Base-by-base conservation (phyloP, 2,113 vertebrate genomes). In the Craseonycteris thonglongyai region DNA sequence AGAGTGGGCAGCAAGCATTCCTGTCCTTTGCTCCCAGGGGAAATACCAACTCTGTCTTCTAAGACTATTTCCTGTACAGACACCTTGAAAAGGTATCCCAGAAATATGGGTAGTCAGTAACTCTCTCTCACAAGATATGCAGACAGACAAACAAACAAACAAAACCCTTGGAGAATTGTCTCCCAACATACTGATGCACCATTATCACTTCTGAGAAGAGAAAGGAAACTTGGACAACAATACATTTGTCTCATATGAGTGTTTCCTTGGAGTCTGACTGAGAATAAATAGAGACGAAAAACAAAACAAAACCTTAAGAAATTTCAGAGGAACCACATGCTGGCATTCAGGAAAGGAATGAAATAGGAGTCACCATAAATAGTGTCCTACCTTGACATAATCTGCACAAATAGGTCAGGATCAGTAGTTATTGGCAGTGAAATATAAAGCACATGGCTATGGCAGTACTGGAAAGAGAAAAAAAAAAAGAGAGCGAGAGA, bases 1-100 rank as follows among this genome's bases (percentile, higher is more conserved):
- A 38, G 10, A 35, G 16, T 33, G n/a, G 6, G 2, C 3, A 16
- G 8, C 7, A 40, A 33, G 3, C 6, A 11, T 13, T 3, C 19
- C 35, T 26, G 3, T 2, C 49, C 33, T 47, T 38, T 66, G 22
- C 10, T 65, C n/a, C 9, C 26, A 1, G 24, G 13, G 38, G 19
- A 76, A 16, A 63, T 6, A 30, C n/a, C 19, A 1, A 28, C 15
- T 42, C 15, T 80, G 0, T 3, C 26, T 65, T 75, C 18, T 1
- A 35, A 74, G 61, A 47, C 58, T n/a, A 10, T 72, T 71, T 61
- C 18, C 13, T 16, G 6, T 24, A 3, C 13, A 38, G 72, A 87
- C 5, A 75, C 15, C 26, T 47, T 63, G 22, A 11, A 90, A 26
- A 61, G 14, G 10, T 16, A 54, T 21, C 74, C 40, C 68, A 79